Evolutionary conservation across 2,888 invertebrate genomes (phyloP), one percentile per base, ranked within the genome.

Genomic region (Clivina fossor): DNA sequence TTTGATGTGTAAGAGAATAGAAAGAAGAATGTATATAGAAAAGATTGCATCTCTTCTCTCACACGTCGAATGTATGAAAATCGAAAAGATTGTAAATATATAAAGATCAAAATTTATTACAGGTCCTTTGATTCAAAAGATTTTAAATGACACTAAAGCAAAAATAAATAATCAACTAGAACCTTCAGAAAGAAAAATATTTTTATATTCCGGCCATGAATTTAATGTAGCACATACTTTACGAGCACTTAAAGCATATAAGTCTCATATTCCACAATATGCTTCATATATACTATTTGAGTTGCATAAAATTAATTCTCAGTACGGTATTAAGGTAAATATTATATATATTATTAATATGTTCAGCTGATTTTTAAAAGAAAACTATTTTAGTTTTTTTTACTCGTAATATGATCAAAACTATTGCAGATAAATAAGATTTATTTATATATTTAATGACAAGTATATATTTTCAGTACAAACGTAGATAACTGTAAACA

Each of bases 121-220:
- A 62, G 63, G 63, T 9, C 41, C 40, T 7, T 32, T 62, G 1
- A n/a, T 63, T 5, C 57, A 58, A 30, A 60, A 63, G 32, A 56
- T 64, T 2, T 18, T 63, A 11, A 15, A 33, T 3, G 60, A 64
- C 28, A 48, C 57, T 4, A 15, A 38, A 49, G 20, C 11, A 13
- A 58, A 57, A 32, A 56, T 62, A 33, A 32, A 57, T 9, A 58
- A 58, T 24, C 56, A 49, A 8, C 8, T 60, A 24, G 19, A 9
- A 7, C 60, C 58, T 11, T 28, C 43, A 15, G 26, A 37, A 13
- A 57, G 57, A 30, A 63, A 64, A 53, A 35, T 64, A 37, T 63
- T 60, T 49, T 33, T 63, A 8, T 64, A 63, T 55, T 64, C 64
- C 1, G 64, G 57, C 18, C 64, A 64, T 41, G 64, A 63, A 20